Evolutionary conservation across 2,888 invertebrate genomes (phyloP), one percentile per base, ranked within the genome.

Genomic region (Troides helena): DNA sequence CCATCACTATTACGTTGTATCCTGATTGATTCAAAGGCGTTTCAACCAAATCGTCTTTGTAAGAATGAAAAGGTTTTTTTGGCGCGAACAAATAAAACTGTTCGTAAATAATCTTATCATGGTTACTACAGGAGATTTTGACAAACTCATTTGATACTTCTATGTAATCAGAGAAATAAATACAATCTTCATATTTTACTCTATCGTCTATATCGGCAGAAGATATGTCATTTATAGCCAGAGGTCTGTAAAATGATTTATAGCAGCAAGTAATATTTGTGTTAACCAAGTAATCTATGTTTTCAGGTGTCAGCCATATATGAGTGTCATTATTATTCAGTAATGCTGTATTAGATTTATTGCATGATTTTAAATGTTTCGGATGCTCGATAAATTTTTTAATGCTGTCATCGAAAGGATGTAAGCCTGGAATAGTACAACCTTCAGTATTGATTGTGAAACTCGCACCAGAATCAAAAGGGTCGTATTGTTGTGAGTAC

Each of bases 1-100:
- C 98, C 72, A 98, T 86, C 50, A 98, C 90, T 72, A 98, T 92
- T 0, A 98, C 94, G 75, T 96, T 97, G 63, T 95, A 89, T 69
- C 79, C 77, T 2, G 84, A 79, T 73, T 81, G 76, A 76, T 84
- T 86, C 57, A 56, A 36, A 39, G 70, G 73, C 18, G 72, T 74
- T 71, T 76, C 82, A 21, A 73, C 74, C 12, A 74, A 70, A 69
- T 83, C 82, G 65, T 78, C 79, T 30, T 71, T 80, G 62, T 74
- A 73, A 2, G 76, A 75, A 25, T 74, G 62, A 5, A 81, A 74
- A 25, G 80, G 77, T 76, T 87, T 92, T 74, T 93, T 84, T 30
- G 93, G 94, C 17, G 95, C 93, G 78, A 95, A 96, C 39, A 94
- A 85, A 81, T 95, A 95, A 78, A 94, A 96, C 77, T 97, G 96